Evolutionary conservation across 2,888 invertebrate species (phyloP), one percentile per base, ranked within the genome.

Genomic region (Seira musarum): DNA sequence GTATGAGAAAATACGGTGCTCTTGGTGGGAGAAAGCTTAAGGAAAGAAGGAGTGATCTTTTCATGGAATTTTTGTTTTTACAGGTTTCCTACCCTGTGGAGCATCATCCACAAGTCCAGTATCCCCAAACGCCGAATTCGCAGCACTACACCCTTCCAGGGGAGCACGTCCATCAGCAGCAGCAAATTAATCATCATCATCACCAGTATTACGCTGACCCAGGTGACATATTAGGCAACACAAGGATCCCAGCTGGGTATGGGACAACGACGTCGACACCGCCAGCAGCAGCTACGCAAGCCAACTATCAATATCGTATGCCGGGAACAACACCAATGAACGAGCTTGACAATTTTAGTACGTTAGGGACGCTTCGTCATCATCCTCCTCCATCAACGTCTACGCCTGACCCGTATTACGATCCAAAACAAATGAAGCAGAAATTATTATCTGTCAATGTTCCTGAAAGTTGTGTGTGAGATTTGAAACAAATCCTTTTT

Each of bases 381-480:
- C n/a, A n/a, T n/a, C n/a, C n/a, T n/a, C n/a, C n/a, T n/a, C 77
- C 83, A 15, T 77, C 82, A 15, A n/a, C 72, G 10, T 49, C 72
- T 1, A n/a, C n/a, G 30, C 25, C 24, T 35, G 85, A 85, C 70
- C 85, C 85, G 19, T 86, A 85, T 76, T 86, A 83, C 77, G 86
- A 86, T 81, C 83, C 84, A 17, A 86, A 86, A 67, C 82, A 85
- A n/a, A 85, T 86, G 85, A 86, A 86, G 67, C 86, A 86, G 66
- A 86, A 86, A 82, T 68, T 86, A 46, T 78, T 86, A 49, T 85
- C 85, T n/a, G 82, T 80, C 17, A 84, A 85, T 71, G 86, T 86
- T 82, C 86, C 86, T 75, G 86, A 86, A 77, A 86, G 86, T 80
- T 85, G 86, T 73, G 86, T 86, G 61, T 86, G 81, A 84, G 70